These are phyloP conservation scores for Chlamydotis undulata DNA, from an alignment of 2,113 vertebrate species.

Conservation along the genomic window DNA sequence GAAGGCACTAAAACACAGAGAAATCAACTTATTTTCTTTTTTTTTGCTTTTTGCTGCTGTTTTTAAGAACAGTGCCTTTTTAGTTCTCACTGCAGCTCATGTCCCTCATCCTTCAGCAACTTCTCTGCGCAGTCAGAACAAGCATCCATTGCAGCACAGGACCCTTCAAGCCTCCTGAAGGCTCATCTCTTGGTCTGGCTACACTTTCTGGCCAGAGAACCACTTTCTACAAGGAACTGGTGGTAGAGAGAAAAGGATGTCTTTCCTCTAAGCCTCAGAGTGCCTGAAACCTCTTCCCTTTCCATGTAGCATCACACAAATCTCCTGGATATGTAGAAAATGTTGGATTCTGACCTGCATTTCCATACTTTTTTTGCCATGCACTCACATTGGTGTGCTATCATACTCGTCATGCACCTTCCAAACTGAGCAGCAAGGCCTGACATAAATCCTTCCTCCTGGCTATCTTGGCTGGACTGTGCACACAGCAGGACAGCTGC, in stretches of 20 bases:
- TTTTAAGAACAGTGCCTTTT: neutral
- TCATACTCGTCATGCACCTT: neutral
- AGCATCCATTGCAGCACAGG: neutral
- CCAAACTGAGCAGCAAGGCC: neutral
- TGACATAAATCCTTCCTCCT: neutral
- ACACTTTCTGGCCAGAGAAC: neutral
- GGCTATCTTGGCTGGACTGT: neutral
- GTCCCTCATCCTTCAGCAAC: neutral
- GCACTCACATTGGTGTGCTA: neutral
- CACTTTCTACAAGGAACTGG: neutral
- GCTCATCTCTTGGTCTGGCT: neutral
- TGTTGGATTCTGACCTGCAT: neutral
- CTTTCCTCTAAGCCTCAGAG: neutral
- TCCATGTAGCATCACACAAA: neutral
- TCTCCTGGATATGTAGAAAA: neutral
- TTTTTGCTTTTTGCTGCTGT: neutral
- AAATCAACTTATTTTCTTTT: neutral
- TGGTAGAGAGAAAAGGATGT: neutral
- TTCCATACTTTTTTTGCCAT: neutral
- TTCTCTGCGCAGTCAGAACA: neutral
- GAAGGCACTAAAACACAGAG: neutral
- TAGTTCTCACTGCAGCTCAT: neutral
- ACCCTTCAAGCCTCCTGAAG: neutral
- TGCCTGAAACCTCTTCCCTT: neutral
- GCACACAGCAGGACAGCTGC: neutral